A percentile compares a stretch with the other conserved stretches of the same genome.
Conservation (phyloP, 2,113 vertebrate genomes). For the Baryphthengus martii region DNA sequence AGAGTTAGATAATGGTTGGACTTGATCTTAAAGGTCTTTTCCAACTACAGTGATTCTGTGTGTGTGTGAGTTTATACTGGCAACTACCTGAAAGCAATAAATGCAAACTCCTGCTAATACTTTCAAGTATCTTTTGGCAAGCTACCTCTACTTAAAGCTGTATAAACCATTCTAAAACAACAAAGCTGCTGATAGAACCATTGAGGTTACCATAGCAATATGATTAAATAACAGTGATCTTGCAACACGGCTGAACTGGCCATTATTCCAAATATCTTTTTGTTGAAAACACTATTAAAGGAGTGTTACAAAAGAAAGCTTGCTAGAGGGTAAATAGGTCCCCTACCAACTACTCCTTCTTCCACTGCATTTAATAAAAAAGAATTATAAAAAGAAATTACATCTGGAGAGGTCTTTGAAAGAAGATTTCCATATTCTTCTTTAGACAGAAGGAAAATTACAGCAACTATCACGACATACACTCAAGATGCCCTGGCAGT, state of each 20-base stretch:
- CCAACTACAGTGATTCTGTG: too few species aligned
- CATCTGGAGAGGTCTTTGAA: not conserved
- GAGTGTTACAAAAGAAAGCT: not conserved
- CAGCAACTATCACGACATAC: not conserved
- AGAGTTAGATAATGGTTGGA: too few species aligned
- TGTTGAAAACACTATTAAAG: not conserved
- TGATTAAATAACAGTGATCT: not conserved
- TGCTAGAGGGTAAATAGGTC: not conserved
- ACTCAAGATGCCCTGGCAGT: not conserved
- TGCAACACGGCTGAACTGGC: not conserved
- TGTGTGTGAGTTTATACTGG: not conserved
- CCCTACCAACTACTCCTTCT: not conserved
- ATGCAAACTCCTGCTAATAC: slow-evolving; percentile 13
- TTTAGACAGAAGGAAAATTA: not conserved
- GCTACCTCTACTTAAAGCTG: not conserved
- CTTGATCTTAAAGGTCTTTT: too few species aligned
- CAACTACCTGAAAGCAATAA: not conserved
- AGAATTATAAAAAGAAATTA: not conserved
- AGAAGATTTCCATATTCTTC: not conserved
- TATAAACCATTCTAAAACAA: not conserved
- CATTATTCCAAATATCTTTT: not conserved
- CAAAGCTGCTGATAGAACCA: not conserved
- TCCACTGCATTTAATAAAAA: not conserved
- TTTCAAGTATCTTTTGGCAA: slow-evolving; percentile 23
- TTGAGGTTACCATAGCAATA: not conserved